phyloP scores from a whole-genome alignment of 2,113 vertebrate genomes.

The Chaetorhynchus papuensis region DNA sequence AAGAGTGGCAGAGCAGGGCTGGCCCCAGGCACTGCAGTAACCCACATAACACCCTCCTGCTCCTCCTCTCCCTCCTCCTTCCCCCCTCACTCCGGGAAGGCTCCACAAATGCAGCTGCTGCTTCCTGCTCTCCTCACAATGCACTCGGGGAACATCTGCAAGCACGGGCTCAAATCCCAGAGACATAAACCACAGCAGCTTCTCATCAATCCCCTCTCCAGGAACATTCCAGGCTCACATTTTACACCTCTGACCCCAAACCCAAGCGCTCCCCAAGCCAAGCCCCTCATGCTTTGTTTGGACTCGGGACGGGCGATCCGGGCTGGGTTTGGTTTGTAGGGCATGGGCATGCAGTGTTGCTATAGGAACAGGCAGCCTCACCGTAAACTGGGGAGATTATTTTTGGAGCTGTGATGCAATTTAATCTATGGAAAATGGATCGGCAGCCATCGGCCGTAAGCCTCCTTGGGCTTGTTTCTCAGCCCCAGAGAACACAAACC shows the following conservation, averaged over 20 bases:
- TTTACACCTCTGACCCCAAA: background rate
- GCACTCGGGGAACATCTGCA: background rate
- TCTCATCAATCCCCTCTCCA: background rate
- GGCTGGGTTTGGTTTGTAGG: background rate
- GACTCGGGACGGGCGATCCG: background rate
- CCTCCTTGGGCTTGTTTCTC: background rate
- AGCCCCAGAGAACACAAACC: background rate
- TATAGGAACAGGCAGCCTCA: constrained; percentile 73
- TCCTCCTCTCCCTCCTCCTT: background rate
- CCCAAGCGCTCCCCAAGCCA: fast-evolving
- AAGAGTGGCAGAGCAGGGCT: background rate
- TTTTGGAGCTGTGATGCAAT: constrained; percentile 64
- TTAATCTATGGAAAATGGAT: constrained; percentile 50
- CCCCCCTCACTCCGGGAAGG: fast-evolving
- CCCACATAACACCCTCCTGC: background rate
- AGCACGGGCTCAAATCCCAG: background rate
- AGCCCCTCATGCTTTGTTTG: background rate
- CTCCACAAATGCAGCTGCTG: background rate
- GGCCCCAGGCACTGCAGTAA: background rate
- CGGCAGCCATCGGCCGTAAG: background rate
- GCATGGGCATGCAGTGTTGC: constrained; percentile 75
- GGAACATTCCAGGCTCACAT: fast-evolving
- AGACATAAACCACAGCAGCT: background rate
- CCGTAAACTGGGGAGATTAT: constrained; percentile 46
- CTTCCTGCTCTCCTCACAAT: fast-evolving